Conservation (phyloP, 2,113 vertebrate species). For the Cyanoderma ruficeps region DNA sequence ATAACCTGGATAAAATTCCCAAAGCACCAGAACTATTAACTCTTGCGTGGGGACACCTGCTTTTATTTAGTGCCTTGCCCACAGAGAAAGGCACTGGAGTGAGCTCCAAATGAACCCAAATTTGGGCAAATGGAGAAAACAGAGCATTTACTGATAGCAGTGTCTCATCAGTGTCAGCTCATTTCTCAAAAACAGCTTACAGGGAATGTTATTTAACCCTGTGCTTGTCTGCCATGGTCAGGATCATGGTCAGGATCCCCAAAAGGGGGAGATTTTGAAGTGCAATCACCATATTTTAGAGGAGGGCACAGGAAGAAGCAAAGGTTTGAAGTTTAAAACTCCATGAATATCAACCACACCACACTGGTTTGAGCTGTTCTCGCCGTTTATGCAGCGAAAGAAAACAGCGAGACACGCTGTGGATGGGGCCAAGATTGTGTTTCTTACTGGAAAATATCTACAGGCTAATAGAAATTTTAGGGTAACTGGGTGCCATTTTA, state of each 20-base stretch:
- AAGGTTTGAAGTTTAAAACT: background rate
- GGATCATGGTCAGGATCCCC: background rate
- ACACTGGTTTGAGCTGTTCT: background rate
- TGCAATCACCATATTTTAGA: background rate
- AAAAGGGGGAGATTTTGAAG: background rate
- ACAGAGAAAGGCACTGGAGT: background rate
- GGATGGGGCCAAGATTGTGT: background rate
- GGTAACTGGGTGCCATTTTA: conserved; percentile 24
- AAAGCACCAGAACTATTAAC: background rate
- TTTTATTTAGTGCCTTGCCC: background rate
- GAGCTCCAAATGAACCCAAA: background rate
- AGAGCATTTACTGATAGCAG: background rate
- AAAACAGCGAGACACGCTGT: rapidly evolving
- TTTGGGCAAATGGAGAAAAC: background rate
- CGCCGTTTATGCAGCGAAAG: rapidly evolving
- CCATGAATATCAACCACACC: background rate
- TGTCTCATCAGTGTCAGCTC: background rate
- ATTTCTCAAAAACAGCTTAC: background rate
- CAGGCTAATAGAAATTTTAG: background rate
- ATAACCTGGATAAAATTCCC: conserved; percentile 18
- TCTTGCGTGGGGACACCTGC: background rate
- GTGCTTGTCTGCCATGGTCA: background rate
- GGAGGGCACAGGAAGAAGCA: background rate
- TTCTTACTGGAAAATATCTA: background rate
- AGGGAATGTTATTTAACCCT: background rate